phyloP scores from a whole-genome alignment of 2,113 vertebrate genomes.

The Phyllopteryx taeniolatus region DNA sequence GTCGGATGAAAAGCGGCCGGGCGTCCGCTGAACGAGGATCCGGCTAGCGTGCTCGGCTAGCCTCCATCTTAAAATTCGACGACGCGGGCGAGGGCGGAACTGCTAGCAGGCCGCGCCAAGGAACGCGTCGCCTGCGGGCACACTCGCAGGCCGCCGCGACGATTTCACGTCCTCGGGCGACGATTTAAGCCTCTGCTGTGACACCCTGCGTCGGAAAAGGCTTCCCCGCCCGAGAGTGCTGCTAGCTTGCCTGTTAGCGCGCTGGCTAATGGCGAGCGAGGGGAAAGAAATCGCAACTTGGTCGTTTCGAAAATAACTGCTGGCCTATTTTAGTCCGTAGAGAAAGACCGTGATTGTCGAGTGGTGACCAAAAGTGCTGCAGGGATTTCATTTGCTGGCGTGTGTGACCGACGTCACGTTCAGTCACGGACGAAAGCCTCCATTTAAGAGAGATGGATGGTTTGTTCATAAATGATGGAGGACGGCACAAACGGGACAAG shows the following conservation, averaged over 20 bases:
- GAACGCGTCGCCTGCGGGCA: not conserved
- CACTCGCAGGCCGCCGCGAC: not conserved
- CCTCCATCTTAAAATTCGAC: conserved; percentile 65
- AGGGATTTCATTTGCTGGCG: too few relatives aligned
- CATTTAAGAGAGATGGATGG: too few relatives aligned
- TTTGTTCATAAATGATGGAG: too few relatives aligned
- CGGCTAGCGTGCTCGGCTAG: conserved; percentile 36
- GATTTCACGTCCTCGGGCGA: not conserved
- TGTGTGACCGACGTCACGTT: too few relatives aligned
- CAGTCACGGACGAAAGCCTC: too few relatives aligned
- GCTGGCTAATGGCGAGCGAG: not conserved
- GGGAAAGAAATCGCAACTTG: not conserved
- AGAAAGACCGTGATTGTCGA: too few relatives aligned
- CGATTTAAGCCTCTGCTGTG: not conserved
- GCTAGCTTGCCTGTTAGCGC: not conserved
- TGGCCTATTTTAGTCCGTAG: too few relatives aligned
- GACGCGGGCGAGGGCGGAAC: conserved; percentile 64
- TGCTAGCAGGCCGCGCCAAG: conserved; percentile 32
- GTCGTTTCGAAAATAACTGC: not conserved
- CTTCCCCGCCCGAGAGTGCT: not conserved
- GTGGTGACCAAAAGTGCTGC: too few relatives aligned
- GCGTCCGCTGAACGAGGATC: conserved; percentile 7
- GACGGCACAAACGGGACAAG: too few relatives aligned
- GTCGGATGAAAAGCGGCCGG: conserved; percentile 34
- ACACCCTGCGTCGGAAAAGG: not conserved